A percentile compares a stretch with the other conserved stretches of the same genome.
Evolutionary conservation across 1,140 invertebrate species (phyloP).

Genomic region (Lepidotrigona ventralis): DNA sequence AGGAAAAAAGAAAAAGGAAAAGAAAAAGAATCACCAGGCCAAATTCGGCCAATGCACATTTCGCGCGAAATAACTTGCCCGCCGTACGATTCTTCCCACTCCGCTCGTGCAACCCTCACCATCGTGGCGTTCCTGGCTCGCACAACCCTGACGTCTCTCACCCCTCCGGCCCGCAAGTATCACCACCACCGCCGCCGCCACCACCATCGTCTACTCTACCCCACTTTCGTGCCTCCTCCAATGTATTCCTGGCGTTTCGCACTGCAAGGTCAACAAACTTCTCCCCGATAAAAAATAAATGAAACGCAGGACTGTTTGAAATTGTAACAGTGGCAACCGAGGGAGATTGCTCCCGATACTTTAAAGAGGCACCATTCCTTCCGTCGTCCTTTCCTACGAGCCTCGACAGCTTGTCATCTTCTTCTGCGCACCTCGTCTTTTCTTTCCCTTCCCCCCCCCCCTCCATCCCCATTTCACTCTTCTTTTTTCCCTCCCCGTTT

Average conservation of each 20-base stretch:
- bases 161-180: constrained; percentile 14
- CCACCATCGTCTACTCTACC: constrained; percentile 62
- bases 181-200: constrained; percentile 28
- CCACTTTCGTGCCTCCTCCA: constrained; percentile 65
- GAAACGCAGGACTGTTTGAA: constrained; percentile 69
- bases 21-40: constrained; percentile 41
- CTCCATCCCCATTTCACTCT: neutral
- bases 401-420: constrained; percentile 39
- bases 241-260: constrained; percentile 70
- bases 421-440: neutral
- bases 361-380: constrained; percentile 64
- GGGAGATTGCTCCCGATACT: constrained; percentile 60
- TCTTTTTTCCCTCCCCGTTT: neutral
- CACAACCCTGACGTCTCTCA: constrained; percentile 46
- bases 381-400: constrained; percentile 38
- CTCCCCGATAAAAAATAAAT: constrained; percentile 70
- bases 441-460: neutral
- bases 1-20: neutral
- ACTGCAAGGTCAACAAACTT: constrained; percentile 70
- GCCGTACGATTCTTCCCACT: constrained; percentile 60
- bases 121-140: constrained; percentile 21
- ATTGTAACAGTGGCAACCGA: constrained; percentile 68
- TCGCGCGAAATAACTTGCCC: constrained; percentile 67
- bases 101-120: constrained; percentile 48
- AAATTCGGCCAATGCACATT: constrained; percentile 66